Conservation (phyloP, 2,888 invertebrate species). For the Oeneis ivallda region DNA sequence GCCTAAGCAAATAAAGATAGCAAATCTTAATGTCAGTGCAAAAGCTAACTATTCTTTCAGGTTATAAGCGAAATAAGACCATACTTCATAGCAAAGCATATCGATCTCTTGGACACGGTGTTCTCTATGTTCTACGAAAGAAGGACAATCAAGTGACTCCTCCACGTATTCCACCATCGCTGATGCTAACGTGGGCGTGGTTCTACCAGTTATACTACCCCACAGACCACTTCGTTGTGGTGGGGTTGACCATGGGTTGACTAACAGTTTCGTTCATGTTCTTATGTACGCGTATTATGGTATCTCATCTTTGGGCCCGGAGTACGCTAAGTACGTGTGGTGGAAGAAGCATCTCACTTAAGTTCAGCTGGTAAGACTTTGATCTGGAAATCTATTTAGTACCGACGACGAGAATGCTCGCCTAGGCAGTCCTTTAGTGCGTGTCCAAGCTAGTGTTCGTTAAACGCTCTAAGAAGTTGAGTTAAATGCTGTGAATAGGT, state of each 20-base stretch:
- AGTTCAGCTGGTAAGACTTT: conserved; percentile 86
- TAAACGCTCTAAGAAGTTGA: too few relatives aligned
- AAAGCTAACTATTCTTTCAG: conserved; percentile 48
- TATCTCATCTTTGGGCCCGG: conserved; percentile 87
- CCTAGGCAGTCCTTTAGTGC: too few relatives aligned
- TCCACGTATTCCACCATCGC: conserved; percentile 94
- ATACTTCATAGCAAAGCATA: conserved; percentile 89
- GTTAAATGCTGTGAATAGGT: too few relatives aligned
- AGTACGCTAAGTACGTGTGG: conserved; percentile 89
- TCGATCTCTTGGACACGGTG: conserved; percentile 89
- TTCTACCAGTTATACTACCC: conserved; percentile 87
- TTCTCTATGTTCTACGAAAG: conserved; percentile 95
- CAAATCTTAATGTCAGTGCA: neutral
- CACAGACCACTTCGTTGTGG: conserved; percentile 88
- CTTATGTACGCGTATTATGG: conserved; percentile 92
- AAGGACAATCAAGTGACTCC: conserved; percentile 87
- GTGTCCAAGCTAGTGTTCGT: too few relatives aligned
- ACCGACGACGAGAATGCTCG: too few relatives aligned
- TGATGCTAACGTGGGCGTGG: conserved; percentile 90
- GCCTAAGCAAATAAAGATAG: neutral
- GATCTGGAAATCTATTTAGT: neutral
- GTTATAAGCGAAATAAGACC: conserved; percentile 78
- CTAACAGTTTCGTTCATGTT: conserved; percentile 90
- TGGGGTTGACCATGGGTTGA: conserved; percentile 86
- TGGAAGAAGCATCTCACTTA: conserved; percentile 94